Conservation (phyloP, 2,797 vertebrate genomes). For the Adrianichthys oophorus region DNA sequence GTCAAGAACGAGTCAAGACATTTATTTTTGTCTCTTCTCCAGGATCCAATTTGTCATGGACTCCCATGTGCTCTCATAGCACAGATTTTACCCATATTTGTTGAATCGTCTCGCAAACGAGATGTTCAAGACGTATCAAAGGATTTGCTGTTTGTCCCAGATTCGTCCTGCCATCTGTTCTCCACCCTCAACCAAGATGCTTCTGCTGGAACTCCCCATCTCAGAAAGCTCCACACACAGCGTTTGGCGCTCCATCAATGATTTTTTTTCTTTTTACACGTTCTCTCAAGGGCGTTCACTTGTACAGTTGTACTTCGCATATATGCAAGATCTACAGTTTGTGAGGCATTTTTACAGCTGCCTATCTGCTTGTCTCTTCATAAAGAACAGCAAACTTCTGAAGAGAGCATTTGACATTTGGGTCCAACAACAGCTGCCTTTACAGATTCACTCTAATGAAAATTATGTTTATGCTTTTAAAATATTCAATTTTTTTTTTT, state of each 20-base stretch:
- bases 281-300: constrained; percentile 16
- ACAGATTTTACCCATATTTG: constrained; percentile 49
- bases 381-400: too few relatives aligned
- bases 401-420: too few relatives aligned
- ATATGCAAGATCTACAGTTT: not conserved
- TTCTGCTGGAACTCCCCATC: constrained; percentile 28
- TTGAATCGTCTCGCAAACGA: constrained; percentile 41
- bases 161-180: constrained; percentile 61
- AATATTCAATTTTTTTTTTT: too few relatives aligned
- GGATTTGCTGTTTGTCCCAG: constrained; percentile 43
- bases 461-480: too few relatives aligned
- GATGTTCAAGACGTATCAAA: constrained; percentile 52
- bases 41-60: constrained; percentile 50
- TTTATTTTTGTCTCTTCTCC: constrained; percentile 13
- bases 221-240: constrained; percentile 26
- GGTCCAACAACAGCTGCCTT: too few relatives aligned
- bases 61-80: constrained; percentile 27
- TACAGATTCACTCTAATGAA: too few relatives aligned
- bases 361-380: too few relatives aligned
- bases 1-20: constrained; percentile 1
- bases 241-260: constrained; percentile 14
- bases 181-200: constrained; percentile 44
- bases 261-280: constrained; percentile 1
- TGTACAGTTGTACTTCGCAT: constrained; percentile 13
- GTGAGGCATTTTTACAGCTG: not conserved